Base-by-base conservation (phyloP, 2,113 vertebrate species). In the Procapra przewalskii region DNA sequence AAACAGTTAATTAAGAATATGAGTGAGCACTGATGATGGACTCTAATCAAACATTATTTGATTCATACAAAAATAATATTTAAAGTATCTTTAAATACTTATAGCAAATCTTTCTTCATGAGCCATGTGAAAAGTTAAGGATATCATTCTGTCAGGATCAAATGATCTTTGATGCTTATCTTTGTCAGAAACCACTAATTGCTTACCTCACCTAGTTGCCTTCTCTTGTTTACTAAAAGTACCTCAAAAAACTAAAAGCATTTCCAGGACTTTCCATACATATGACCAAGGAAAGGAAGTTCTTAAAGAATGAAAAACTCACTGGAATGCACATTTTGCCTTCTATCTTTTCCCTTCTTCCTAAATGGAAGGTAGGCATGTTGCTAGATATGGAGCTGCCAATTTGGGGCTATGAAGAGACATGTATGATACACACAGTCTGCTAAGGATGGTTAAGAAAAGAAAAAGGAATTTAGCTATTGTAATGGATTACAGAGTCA, bases 1-100 rank as follows among this genome's bases (percentile, higher is more conserved):
- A 95, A 88, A 77, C 2, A 89, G 21, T 88, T 91, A 71, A 27
- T 67, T 97, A 97, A 67, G 33, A 77, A 91, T 81, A 85, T 85
- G 2, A 94, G 55, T 71, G 79, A 90, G 3, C 17, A 80, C 2
- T 88, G 57, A 48, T 14, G 27, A 57, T 93, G 6, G 31, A 48
- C 60, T 91, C 23, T 93, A 67, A 97, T 52, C 21, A 77, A 86
- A 5, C 1, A 84, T 89, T 75, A 88, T 60, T 86, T 88, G 17
- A 77, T 16, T 93, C n/a, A 45, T 23, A 94, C 7, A 95, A 86
- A 91, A 94, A 85, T 60, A 8, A 40, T 27, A 59, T 21, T 88
- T 43, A 84, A 82, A 50, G 45, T 43, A 13, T 36, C 0, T 40
- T 90, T 84, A 77, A 88, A 67, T 81, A 82, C 14, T 60, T 71